These are phyloP conservation scores for Pteronotus mesoamericanus DNA, from an alignment of 2,797 vertebrate species.

Conservation along the genomic window DNA sequence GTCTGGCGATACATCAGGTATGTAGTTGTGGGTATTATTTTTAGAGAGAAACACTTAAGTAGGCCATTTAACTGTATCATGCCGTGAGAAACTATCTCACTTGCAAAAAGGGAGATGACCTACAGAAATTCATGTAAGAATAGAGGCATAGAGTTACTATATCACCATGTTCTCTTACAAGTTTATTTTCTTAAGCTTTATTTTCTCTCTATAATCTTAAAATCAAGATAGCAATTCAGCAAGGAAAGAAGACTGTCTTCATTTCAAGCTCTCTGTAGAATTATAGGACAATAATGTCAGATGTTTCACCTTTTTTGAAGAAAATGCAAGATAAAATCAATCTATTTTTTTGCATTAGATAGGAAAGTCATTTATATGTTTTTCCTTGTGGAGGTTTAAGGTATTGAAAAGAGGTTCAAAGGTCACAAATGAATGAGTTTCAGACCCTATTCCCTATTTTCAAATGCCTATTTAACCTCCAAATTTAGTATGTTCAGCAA, in stretches of 20 bases:
- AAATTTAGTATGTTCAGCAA: not conserved
- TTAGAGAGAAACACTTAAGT: not conserved
- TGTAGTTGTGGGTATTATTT: slow-evolving; percentile 37
- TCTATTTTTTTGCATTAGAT: not conserved
- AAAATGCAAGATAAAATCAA: slow-evolving; percentile 5
- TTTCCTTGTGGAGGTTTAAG: not conserved
- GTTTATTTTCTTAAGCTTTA: not conserved
- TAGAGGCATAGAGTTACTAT: not conserved
- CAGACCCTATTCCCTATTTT: not conserved
- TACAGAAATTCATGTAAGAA: not conserved
- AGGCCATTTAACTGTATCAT: slow-evolving; percentile 46
- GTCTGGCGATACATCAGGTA: not conserved
- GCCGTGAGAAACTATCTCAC: not conserved
- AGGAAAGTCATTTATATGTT: not conserved
- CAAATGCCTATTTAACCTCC: not conserved
- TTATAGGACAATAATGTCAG: not conserved
- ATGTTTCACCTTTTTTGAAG: not conserved
- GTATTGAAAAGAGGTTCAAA: not conserved
- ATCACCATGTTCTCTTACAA: not conserved
- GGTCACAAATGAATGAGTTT: not conserved
- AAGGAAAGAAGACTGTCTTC: not conserved
- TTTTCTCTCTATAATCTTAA: not conserved
- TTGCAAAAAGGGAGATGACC: not conserved
- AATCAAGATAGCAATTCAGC: not conserved
- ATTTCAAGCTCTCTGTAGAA: slow-evolving; percentile 10